Evolutionary conservation across 2,888 invertebrate genomes (phyloP), one percentile per base, ranked within the genome.

Genomic region (Beris chalybata): DNA sequence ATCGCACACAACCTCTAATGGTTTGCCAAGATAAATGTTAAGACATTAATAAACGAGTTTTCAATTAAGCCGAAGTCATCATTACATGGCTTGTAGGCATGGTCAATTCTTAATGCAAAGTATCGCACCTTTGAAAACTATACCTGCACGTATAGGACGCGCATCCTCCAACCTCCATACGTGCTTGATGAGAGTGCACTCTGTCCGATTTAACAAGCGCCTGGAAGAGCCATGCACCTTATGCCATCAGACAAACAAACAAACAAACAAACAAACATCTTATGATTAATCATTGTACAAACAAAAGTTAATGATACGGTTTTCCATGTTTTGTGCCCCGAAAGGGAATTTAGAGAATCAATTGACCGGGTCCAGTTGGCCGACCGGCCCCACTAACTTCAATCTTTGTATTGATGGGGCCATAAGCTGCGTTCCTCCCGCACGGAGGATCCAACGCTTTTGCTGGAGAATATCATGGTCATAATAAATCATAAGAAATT

Each of bases 31-130:
- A 68, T 68, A 56, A 65, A 68, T 68, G 61, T 59, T 38, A 38
- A 68, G 47, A 56, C 65, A 68, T 68, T 61, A 61, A 65, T 65
- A 65, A 68, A 68, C 68, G 65, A 52, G 68, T 68, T 68, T 68
- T 68, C 68, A 68, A 68, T 68, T 68, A 68, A 61, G 56, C 47
- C 54, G 2, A 52, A 54, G 54, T 47, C 65, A 30, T 68, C 52
- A 56, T 61, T 65, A 65, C 48, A 43, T 50, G 47, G 50, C 61
- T 50, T 38, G 15, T 22, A 50, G 61, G 38, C 50, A 61, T 38
- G 38, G 50, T 52, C 52, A 52, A 61, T 61, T 52, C 50, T 61
- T 61, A 61, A 61, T 61, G 52, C 61, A 61, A 61, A 61, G 61
- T 61, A 61, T 61, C 50, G 61, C 61, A 61, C 61, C 61, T 61